Conservation (phyloP, 2,113 vertebrate species). For the Rhinopomastus cyanomelas region DNA sequence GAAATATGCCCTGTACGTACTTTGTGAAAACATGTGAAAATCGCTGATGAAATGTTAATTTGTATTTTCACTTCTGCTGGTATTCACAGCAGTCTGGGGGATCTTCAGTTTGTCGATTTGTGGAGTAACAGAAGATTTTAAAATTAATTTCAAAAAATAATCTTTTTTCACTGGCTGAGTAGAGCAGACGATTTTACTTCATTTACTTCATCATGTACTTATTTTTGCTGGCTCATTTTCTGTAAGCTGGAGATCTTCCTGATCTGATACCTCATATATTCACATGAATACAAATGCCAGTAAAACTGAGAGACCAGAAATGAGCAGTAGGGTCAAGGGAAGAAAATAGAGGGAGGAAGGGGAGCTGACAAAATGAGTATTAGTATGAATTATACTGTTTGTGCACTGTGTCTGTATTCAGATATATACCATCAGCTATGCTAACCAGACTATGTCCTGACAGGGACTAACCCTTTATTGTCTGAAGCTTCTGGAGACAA, state of each 20-base stretch:
- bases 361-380: not conserved
- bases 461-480: not conserved
- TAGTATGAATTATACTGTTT: not conserved
- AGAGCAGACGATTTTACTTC: not conserved
- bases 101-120: not conserved
- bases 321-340: not conserved
- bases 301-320: conserved; percentile 29
- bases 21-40: conserved; percentile 4
- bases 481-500: not conserved
- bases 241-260: not conserved
- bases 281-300: not conserved
- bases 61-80: not conserved
- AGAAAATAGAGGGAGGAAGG: not conserved
- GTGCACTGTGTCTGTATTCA: not conserved
- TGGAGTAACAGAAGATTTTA: not conserved
- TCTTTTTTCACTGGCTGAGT: not conserved
- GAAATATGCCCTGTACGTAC: not conserved
- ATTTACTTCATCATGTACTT: not conserved
- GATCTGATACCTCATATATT: not conserved
- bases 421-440: not conserved
- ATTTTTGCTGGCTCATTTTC: conserved; percentile 2
- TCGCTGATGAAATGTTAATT: not conserved
- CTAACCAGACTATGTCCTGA: not conserved
- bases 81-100: not conserved
- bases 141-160: not conserved